Evolutionary conservation across 2,888 invertebrate species (phyloP).

Genomic region (Chrysolina oricalcia): DNA sequence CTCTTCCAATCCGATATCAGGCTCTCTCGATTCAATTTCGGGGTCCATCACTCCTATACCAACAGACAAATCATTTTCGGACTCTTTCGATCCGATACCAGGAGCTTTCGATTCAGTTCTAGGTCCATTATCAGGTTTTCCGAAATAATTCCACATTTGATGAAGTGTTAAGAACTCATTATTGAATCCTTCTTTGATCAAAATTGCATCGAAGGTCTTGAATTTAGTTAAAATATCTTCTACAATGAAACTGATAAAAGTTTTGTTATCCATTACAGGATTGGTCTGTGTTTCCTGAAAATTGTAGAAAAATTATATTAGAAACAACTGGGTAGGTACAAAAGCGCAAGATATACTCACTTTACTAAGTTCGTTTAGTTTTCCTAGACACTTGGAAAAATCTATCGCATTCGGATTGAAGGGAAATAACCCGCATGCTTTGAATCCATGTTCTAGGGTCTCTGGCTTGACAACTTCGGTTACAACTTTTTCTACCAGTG

Average conservation of each 20-base stretch:
- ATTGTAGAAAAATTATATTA: constrained; percentile 5
- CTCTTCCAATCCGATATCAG: constrained; percentile 22
- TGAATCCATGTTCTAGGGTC: constrained; percentile 52
- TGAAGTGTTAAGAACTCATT: constrained; percentile 44
- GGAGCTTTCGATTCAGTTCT: neutral
- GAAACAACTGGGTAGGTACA: neutral
- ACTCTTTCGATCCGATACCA: constrained; percentile 20
- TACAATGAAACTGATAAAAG: constrained; percentile 39
- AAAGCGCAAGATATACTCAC: constrained; percentile 22
- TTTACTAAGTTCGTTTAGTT: constrained; percentile 19
- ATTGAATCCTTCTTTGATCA: constrained; percentile 42
- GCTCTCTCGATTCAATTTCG: constrained; percentile 8
- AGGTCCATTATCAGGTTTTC: constrained; percentile 31
- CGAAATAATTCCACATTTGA: constrained; percentile 41
- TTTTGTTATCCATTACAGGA: constrained; percentile 32
- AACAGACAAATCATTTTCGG: neutral
- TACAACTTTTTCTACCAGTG: constrained; percentile 51
- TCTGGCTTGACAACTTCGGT: constrained; percentile 45
- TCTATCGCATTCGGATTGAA: constrained; percentile 52
- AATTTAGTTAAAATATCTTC: constrained; percentile 39
- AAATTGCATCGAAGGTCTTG: constrained; percentile 39
- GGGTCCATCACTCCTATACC: constrained; percentile 4
- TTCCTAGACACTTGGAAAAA: constrained; percentile 44
- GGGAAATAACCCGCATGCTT: constrained; percentile 51
- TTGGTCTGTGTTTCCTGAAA: constrained; percentile 33